A percentile compares a stretch with the other conserved stretches of the same genome.
These are phyloP conservation scores for Phragmatobia fuliginosa DNA, from an alignment of 2,888 invertebrate genomes.

Conservation along the genomic window DNA sequence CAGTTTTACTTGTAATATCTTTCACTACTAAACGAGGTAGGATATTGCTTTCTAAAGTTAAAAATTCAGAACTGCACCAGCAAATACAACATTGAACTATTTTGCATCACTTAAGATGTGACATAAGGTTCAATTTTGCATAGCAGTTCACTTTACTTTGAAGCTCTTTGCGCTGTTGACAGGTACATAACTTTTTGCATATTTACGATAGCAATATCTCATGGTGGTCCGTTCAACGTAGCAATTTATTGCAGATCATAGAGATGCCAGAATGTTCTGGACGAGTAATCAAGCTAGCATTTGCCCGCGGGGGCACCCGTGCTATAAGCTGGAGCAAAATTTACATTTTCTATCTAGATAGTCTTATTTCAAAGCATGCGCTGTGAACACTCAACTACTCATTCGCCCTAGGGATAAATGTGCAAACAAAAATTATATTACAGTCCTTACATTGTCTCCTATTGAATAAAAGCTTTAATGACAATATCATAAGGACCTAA, in stretches of 20 bases:
- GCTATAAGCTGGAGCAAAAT: slow-evolving; percentile 57
- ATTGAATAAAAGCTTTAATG: slow-evolving; percentile 13
- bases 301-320: slow-evolving; percentile 52
- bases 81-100: too few species aligned
- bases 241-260: slow-evolving; percentile 29
- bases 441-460: neutral
- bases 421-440: slow-evolving; percentile 18
- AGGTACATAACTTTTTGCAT: neutral
- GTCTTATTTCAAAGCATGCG: slow-evolving; percentile 61
- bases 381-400: slow-evolving; percentile 63
- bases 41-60: neutral
- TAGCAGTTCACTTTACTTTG: neutral
- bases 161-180: neutral
- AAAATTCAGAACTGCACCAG: too few species aligned
- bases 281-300: slow-evolving; percentile 47
- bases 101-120: neutral
- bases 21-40: neutral
- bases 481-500: slow-evolving; percentile 17
- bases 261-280: slow-evolving; percentile 33
- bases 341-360: slow-evolving; percentile 67
- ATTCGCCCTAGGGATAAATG: slow-evolving; percentile 59
- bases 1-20: neutral
- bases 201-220: neutral
- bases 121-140: neutral
- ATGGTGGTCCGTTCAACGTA: slow-evolving; percentile 1